Conservation (phyloP, 2,888 invertebrate species). For the Catocala sponsa region DNA sequence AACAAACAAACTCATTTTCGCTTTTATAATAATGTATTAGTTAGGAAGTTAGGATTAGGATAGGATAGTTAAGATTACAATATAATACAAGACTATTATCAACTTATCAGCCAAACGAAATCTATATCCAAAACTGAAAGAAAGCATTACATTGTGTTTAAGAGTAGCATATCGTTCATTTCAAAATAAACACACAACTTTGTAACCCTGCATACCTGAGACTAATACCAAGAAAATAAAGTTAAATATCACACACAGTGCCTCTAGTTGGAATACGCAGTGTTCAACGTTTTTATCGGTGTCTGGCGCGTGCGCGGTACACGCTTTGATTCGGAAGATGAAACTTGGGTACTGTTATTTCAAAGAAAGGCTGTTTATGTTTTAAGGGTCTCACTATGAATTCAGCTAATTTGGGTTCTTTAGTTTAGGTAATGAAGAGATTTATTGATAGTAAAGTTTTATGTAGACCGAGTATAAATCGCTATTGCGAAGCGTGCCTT, state of each 20-base stretch:
- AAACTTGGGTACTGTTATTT: conserved; percentile 40
- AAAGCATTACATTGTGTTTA: no score
- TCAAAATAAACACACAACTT: conserved; percentile 38
- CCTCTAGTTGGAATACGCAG: conserved; percentile 41
- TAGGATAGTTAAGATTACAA: no score
- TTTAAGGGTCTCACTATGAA: conserved; percentile 24
- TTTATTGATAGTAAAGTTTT: conserved; percentile 3
- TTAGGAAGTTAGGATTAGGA: no score
- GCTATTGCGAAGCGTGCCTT: no score
- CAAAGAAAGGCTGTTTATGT: conserved; percentile 38
- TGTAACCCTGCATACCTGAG: conserved; percentile 10
- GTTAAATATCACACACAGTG: conserved; percentile 38
- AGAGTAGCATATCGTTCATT: neutral
- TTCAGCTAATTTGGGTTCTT: conserved; percentile 29
- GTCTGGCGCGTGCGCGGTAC: conserved; percentile 50
- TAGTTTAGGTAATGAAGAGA: neutral
- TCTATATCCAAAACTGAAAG: no score
- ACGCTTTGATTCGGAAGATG: conserved; percentile 36
- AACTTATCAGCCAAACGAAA: no score
- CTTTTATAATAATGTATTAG: no score
- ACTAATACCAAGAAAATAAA: conserved; percentile 30
- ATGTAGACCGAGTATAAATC: neutral
- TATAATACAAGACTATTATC: no score
- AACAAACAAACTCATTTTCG: no score
- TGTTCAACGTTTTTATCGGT: conserved; percentile 45